A percentile compares a stretch with the other conserved stretches of the same genome.
phyloP scores from a whole-genome alignment of 2,888 invertebrate genomes.

The Arge pagana region DNA sequence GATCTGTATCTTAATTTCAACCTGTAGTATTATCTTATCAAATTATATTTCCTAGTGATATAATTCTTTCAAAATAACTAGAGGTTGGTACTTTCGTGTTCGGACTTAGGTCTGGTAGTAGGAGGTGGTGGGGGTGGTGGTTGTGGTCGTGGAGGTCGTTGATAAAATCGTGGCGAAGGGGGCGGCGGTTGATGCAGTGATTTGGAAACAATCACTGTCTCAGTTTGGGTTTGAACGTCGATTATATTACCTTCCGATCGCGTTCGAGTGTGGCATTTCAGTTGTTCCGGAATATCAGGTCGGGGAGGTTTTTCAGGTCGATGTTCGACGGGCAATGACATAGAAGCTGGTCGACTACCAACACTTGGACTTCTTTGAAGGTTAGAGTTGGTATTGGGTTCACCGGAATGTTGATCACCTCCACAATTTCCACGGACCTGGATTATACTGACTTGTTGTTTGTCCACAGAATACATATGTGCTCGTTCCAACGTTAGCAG shows the following conservation, averaged over 20 bases:
- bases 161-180: constrained; percentile 49
- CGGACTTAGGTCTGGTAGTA: constrained; percentile 44
- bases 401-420: constrained; percentile 23
- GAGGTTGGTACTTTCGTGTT: constrained; percentile 55
- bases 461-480: constrained; percentile 74
- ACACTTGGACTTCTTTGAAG: constrained; percentile 57
- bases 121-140: constrained; percentile 56
- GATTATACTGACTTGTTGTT: constrained; percentile 74
- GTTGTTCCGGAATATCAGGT: constrained; percentile 39
- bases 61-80: constrained; percentile 33
- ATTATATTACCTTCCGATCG: constrained; percentile 68
- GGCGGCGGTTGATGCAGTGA: constrained; percentile 46
- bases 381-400: constrained; percentile 40
- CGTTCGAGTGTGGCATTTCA: constrained; percentile 52
- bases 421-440: constrained; percentile 60
- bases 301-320: constrained; percentile 44
- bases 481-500: constrained; percentile 66
- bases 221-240: constrained; percentile 58
- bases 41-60: neutral
- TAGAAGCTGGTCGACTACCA: constrained; percentile 53
- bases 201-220: constrained; percentile 46
- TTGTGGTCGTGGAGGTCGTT: constrained; percentile 53
- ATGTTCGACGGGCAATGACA: constrained; percentile 49
- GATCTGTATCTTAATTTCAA: too few species aligned
- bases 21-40: too few species aligned